These are phyloP conservation scores for Zhuqinia jingwanae DNA, from an alignment of 2,888 invertebrate genomes.

Conservation along the genomic window DNA sequence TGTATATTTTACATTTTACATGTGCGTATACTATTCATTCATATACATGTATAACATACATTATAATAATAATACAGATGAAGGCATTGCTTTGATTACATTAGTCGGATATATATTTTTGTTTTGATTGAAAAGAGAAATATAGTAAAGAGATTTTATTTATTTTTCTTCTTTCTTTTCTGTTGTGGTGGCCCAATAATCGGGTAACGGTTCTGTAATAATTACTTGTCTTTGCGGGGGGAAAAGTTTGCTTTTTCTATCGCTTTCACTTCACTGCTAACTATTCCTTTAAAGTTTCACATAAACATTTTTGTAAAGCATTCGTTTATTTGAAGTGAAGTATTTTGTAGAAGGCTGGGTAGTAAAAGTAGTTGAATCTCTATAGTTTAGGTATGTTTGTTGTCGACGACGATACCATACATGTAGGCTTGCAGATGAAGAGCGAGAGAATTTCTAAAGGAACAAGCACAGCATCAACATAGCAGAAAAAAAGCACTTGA, in stretches of 20 bases:
- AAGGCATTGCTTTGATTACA: constrained; percentile 28
- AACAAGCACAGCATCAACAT: constrained; percentile 9
- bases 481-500: constrained; percentile 49
- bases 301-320: background rate
- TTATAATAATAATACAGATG: background rate
- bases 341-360: background rate
- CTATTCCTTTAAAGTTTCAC: background rate
- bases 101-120: constrained; percentile 2
- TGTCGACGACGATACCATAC: too few species aligned
- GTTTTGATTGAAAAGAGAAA: background rate
- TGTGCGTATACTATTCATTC: background rate
- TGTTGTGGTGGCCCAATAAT: constrained; percentile 20
- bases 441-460: too few species aligned
- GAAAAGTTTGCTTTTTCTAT: background rate
- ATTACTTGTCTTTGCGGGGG: constrained; percentile 1
- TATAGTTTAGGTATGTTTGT: too few species aligned
- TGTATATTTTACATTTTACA: background rate
- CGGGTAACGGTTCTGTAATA: constrained; percentile 10
- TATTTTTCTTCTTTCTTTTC: background rate
- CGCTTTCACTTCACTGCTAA: background rate
- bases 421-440: background rate
- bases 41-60: too few species aligned
- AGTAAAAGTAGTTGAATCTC: background rate
- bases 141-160: background rate
- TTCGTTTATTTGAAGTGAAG: background rate